Base-by-base conservation (phyloP, 2,888 invertebrate genomes). In the Phanerotoma sp. region DNA sequence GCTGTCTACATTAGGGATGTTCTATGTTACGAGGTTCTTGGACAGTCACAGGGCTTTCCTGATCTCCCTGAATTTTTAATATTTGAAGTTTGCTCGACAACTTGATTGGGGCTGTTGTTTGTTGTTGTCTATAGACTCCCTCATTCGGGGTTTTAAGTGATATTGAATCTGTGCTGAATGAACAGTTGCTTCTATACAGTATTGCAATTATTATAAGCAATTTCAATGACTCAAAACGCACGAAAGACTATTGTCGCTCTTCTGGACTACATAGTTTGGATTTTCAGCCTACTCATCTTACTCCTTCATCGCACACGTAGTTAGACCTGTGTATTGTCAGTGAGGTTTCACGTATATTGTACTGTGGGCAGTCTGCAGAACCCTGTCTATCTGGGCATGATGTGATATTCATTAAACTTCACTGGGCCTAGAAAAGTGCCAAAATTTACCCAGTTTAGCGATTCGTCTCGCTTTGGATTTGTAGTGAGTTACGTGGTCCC, bases 371-470 rank as follows among this genome's bases (percentile, higher is more conserved):
- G 35, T 51, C 51, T 6, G 35, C 15, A 9, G 35, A 45, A 35
- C 45, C 18, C 3, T 52, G 45, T 13, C 45, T 46, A 7, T 44
- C 38, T 11, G 52, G 18, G 15, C 40, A 52, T 30, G 52, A 52
- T 16, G 28, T 46, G 7, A 52, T 46, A 7, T 52, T 18, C 33
- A 11, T 35, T 15, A 15, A 35, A 35, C 15, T 35, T 15, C 35
- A 2, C 4, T 2, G 35, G 4, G 5, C 35, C 35, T 3, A n/a
- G 15, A 7, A 35, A 35, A 1, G 4, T 5, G n/a, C n/a, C n/a
- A 35, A 35, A 7, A 35, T 15, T 5, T 7, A 1, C 15, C n/a
- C 15, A 7, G 13, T 15, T 15, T 4, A 15, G n/a, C 13, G 15
- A n/a, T 15, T 15, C 13, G 15, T 15, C n/a, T n/a, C 35, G 35